Evolutionary conservation across 2,797 vertebrate genomes (phyloP), one percentile per base, ranked within the genome.

Genomic region (Phrynocephalus vlangalii): DNA sequence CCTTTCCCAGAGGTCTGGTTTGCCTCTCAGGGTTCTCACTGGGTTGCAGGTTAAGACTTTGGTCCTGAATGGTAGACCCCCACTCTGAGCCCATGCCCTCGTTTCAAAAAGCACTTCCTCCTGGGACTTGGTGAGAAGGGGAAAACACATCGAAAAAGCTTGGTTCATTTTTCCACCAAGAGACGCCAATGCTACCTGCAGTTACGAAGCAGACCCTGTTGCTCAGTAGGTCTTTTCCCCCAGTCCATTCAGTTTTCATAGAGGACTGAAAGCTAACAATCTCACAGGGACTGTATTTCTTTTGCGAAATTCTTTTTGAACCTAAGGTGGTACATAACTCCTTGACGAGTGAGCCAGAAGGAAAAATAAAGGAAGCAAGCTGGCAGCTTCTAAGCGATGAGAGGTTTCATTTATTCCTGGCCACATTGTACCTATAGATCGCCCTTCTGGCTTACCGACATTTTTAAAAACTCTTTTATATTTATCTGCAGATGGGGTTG

Each of bases 401-500:
- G 38, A 48, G 73, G 38, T 44, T 44, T 44, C 5, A 10, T 50
- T 26, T 3, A 48, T 56, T 78, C 48, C 13, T 16, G 48, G 26
- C 26, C 48, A n/a, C 15, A n/a, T 26, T n/a, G 28, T 50, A 2
- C 38, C 38, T 44, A 44, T 44, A 44, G 38, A 20, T 48, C 8
- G 4, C 11, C 73, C 18, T 76, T 22, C 18, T 10, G 2, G 18
- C 18, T 75, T 20, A 63, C 24, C 22, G 81, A 16, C 3, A 6
- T 75, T 63, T 66, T 22, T n/a, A 1, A 52, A 18, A 66, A n/a
- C 26, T 85, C 26, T 60, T 77, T n/a, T 30, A 22, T 30, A 16
- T 71, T 63, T 87, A 0, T 81, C 91, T 94, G 48, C 92, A 99
- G 98, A 98, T 92, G 98, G 98, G 0, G 90, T 98, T 50, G 92